Conservation (phyloP, 2,797 vertebrate species). For the Cichlasoma orientale region DNA sequence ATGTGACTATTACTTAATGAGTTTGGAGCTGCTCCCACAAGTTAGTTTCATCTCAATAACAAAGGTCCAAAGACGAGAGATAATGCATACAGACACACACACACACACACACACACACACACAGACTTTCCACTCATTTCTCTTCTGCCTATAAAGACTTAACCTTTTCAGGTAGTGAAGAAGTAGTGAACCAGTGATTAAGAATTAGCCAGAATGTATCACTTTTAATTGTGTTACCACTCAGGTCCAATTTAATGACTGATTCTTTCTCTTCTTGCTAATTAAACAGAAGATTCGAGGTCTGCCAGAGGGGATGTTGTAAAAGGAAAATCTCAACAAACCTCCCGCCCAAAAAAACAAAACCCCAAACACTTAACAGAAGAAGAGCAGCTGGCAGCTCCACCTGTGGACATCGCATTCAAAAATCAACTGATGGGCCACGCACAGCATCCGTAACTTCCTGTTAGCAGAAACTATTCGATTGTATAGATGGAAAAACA, state of each 20-base stretch:
- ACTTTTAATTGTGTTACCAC: constrained; percentile 15
- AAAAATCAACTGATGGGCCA: background rate
- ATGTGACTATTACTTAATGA: background rate
- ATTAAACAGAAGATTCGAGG: constrained; percentile 66
- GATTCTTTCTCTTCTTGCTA: constrained; percentile 21
- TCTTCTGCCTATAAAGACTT: constrained; percentile 3
- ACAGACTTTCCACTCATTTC: background rate
- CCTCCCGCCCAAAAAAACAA: background rate
- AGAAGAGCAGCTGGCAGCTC: constrained; percentile 19
- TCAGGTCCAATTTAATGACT: constrained; percentile 14
- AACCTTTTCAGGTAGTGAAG: constrained; percentile 9
- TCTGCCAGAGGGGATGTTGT: constrained; percentile 62
- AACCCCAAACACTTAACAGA: background rate
- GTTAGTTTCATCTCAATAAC: background rate
- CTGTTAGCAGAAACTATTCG: constrained; percentile 44
- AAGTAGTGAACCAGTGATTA: constrained; percentile 7
- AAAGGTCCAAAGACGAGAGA: background rate
- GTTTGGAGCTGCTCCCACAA: background rate
- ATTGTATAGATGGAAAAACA: constrained; percentile 21
- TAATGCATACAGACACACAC: background rate
- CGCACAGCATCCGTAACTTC: constrained; percentile 1
- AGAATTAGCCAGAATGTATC: background rate
- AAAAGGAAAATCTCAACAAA: constrained; percentile 1
- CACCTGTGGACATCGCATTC: background rate
- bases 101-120: background rate